Base-by-base conservation (phyloP, 2,797 vertebrate species). In the Girardinus metallicus region DNA sequence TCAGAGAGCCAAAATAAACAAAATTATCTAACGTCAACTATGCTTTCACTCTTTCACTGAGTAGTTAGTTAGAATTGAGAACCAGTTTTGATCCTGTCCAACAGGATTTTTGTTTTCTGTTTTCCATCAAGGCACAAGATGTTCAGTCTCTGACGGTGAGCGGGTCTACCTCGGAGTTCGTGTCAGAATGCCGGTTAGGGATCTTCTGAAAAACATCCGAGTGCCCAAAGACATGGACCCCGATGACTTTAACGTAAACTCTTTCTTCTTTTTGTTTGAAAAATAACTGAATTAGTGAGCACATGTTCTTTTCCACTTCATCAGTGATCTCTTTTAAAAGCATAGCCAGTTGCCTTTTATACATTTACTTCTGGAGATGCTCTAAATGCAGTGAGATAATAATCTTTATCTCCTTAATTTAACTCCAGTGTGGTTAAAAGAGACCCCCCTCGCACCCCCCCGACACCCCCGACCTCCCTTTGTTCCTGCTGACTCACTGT, bases 141-240 rank as follows among this genome's bases (percentile, higher is more conserved):
- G 77, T 39, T 78, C 85, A 46, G 79, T 90, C 11, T 85, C 82
- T 0, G 79, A 83, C 15, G 15, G 79, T 34, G 93, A 95, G 44
- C 96, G 91, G 91, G 94, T 93, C n/a, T 97, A 97, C 87, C 86
- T 97, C 2, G 97, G 97, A 1, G 97, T 98, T 36, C 95, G 96
- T 36, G 97, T 98, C 23, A 96, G 94, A 88, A 96, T 96, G 96
- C 97, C 97, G 0, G 97, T 98, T 0, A 94, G 94, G 83, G 97
- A 98, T 46, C 70, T 98, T 72, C 93, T 98, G 74, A 95, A 87
- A 55, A 96, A 95, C 80, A 92, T 96, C 23, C 95, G 97, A 1
- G 83, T 94, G 7, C 94, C 96, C 62, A 94, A 93, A 80, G 97
- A 95, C 13, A 78, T 92, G 80, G 92, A 95, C 1, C 84, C 93